These are phyloP conservation scores for Scomber japonicus DNA, from an alignment of 2,113 vertebrate genomes.

Conservation along the genomic window DNA sequence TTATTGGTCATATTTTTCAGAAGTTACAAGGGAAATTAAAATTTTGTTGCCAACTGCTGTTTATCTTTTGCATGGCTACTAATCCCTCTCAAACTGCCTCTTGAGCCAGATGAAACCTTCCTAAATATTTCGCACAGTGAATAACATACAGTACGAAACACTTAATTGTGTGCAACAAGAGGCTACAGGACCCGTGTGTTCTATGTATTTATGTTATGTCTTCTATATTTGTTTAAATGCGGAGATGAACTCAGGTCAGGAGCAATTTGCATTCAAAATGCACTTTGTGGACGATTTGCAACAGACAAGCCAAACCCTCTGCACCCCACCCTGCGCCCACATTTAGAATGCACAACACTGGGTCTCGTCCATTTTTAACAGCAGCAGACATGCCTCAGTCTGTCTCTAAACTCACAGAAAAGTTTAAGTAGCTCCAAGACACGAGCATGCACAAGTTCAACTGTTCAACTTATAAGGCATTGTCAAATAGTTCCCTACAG, in stretches of 20 bases:
- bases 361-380: constrained; percentile 21
- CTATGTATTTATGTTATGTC: no score
- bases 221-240: constrained; percentile 10
- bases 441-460: constrained; percentile 7
- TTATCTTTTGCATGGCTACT: constrained; percentile 26
- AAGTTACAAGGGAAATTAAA: not conserved
- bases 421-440: constrained; percentile 5
- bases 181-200: not conserved
- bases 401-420: constrained; percentile 5
- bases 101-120: constrained; percentile 38
- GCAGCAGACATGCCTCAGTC: constrained; percentile 28
- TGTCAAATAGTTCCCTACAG: not conserved
- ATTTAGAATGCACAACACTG: constrained; percentile 48
- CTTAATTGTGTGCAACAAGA: not conserved
- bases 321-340: not conserved
- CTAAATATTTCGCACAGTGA: constrained; percentile 6
- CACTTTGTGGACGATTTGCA: constrained; percentile 51
- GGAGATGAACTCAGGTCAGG: constrained; percentile 51
- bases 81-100: constrained; percentile 35
- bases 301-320: constrained; percentile 50
- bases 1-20: constrained; percentile 37
- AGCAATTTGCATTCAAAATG: constrained; percentile 53
- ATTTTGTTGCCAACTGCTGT: constrained; percentile 28
- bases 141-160: not conserved
- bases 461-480: not conserved